Evolutionary conservation across 1,140 invertebrate genomes (phyloP).

Genomic region (Oreohelix idahoensis): DNA sequence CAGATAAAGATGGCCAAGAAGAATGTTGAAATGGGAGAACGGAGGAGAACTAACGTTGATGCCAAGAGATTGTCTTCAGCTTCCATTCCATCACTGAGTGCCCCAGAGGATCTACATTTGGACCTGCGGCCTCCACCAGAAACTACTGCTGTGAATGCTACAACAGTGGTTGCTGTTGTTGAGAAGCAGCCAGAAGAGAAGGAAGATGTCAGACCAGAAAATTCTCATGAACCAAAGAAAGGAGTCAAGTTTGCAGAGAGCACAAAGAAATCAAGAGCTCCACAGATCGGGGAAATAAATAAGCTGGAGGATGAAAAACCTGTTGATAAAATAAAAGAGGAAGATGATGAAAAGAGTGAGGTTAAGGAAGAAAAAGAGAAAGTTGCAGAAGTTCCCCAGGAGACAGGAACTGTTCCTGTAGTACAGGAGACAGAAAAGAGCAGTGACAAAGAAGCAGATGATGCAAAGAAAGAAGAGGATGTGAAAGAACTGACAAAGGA

Average conservation of each 20-base stretch:
- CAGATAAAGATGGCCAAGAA: conserved; percentile 68
- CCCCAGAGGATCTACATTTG: conserved; percentile 41
- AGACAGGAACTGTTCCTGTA: not conserved
- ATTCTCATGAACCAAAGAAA: conserved; percentile 30
- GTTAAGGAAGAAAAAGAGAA: conserved; percentile 13
- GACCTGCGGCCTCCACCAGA: conserved; percentile 44
- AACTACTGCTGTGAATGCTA: conserved; percentile 3
- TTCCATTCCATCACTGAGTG: conserved; percentile 32
- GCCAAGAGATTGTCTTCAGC: conserved; percentile 46
- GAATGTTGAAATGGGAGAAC: conserved; percentile 56
- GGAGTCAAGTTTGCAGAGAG: conserved; percentile 35
- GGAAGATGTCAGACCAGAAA: conserved; percentile 28
- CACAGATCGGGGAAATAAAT: conserved; percentile 15
- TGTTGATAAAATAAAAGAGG: conserved; percentile 4
- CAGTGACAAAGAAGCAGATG: not conserved
- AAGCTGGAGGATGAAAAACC: not conserved
- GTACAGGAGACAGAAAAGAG: conserved; percentile 13
- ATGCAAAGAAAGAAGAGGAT: conserved; percentile 1
- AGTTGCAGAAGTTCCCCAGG: not conserved
- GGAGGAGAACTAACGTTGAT: conserved; percentile 57
- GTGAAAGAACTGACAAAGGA: not conserved
- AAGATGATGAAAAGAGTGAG: conserved; percentile 22
- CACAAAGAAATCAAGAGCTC: not conserved
- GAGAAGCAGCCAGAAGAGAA: conserved; percentile 45
- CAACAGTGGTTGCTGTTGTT: conserved; percentile 32